phyloP scores from a whole-genome alignment of 2,797 vertebrate species.

The Bufotes viridis region DNA sequence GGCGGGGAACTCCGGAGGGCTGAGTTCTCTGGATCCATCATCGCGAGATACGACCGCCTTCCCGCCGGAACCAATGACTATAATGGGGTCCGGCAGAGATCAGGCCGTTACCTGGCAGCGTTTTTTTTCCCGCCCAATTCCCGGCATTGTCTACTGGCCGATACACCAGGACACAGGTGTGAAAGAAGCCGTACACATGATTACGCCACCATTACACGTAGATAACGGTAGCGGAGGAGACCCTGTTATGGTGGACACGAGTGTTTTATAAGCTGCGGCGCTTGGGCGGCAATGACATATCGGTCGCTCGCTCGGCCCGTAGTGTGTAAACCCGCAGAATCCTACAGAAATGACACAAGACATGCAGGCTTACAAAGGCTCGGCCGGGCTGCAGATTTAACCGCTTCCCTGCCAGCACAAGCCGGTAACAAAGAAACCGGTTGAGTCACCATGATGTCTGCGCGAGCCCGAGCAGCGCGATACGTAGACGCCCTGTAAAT shows the following conservation, averaged over 20 bases:
- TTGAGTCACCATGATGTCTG: not conserved
- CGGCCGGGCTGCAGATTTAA: constrained; percentile 23
- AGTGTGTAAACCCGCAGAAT: not conserved
- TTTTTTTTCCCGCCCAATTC: no score
- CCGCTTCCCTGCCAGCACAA: not conserved
- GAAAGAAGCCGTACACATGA: not conserved
- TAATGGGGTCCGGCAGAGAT: no score
- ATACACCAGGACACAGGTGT: no score
- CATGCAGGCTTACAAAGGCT: constrained; percentile 31
- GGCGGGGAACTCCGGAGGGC: no score
- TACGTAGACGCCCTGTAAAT: constrained; percentile 7
- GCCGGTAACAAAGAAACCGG: constrained; percentile 28
- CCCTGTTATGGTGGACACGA: not conserved
- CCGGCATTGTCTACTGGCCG: no score
- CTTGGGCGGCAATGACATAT: no score
- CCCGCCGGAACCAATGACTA: no score
- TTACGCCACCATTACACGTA: not conserved
- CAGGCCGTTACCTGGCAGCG: no score
- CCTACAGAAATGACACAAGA: not conserved
- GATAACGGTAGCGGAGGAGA: not conserved
- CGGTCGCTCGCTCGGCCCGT: not conserved
- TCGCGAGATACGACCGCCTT: no score
- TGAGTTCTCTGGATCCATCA: no score
- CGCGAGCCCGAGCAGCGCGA: not conserved
- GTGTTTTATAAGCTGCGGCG: not conserved